Conservation (phyloP, 2,797 vertebrate genomes). For the Gila robusta region DNA sequence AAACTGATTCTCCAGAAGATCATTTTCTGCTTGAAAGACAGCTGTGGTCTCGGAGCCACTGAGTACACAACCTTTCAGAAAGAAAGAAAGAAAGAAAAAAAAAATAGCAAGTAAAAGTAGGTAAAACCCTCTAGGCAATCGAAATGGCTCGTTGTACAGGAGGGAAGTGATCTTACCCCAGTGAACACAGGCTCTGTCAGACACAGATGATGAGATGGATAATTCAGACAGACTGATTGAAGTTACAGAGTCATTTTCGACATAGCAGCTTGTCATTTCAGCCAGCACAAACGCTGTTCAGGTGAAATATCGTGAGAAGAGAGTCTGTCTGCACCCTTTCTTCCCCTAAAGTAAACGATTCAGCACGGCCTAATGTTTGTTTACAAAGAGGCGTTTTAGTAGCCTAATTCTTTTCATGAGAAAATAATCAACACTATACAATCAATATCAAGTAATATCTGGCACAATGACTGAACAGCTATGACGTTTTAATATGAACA, state of each 20-base stretch:
- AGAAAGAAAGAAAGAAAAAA: background rate
- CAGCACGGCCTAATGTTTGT: background rate
- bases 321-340: background rate
- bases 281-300: background rate
- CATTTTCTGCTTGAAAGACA: conserved; percentile 64
- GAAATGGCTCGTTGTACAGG: background rate
- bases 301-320: background rate
- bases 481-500: background rate
- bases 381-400: background rate
- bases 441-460: background rate
- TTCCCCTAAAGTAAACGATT: background rate
- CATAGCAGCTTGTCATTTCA: conserved; percentile 51
- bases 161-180: conserved; percentile 68
- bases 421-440: background rate
- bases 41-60: conserved; percentile 50
- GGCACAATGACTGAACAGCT: background rate
- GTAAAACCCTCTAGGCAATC: background rate
- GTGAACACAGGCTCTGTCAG: conserved; percentile 42
- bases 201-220: conserved; percentile 16
- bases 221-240: conserved; percentile 49
- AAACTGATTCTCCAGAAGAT: conserved; percentile 72
- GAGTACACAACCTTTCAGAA: conserved; percentile 72
- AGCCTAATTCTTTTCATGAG: background rate
- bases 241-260: conserved; percentile 41
- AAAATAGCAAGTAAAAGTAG: background rate